These are phyloP conservation scores for Matsumyia berberina DNA, from an alignment of 2,888 invertebrate species.

Conservation along the genomic window DNA sequence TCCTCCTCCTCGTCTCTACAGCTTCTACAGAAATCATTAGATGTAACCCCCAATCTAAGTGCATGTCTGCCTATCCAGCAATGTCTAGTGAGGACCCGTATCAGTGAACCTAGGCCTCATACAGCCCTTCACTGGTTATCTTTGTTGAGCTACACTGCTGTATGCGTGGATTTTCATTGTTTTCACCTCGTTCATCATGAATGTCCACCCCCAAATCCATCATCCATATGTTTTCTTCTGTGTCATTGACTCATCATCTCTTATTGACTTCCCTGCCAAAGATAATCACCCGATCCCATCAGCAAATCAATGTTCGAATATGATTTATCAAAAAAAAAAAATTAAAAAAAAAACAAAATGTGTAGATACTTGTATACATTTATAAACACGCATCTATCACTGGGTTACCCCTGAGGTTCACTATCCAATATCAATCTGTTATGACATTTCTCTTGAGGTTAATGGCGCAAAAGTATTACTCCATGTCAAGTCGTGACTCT, in stretches of 20 bases:
- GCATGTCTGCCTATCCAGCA: too few species aligned
- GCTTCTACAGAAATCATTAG: too few species aligned
- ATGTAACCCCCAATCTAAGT: too few species aligned
- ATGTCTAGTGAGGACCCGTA: too few species aligned
- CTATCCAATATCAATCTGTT: conserved; percentile 27
- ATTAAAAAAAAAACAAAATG: neutral
- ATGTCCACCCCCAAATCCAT: neutral
- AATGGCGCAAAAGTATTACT: conserved; percentile 17
- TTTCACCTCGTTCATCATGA: neutral
- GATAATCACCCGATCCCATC: neutral
- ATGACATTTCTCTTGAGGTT: conserved; percentile 24
- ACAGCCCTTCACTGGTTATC: too few species aligned
- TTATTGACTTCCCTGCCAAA: neutral
- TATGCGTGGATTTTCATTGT: too few species aligned
- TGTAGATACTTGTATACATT: neutral
- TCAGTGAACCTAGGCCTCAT: too few species aligned
- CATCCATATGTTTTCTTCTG: neutral
- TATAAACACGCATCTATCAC: neutral
- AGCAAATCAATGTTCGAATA: neutral
- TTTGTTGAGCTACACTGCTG: too few species aligned
- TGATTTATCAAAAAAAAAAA: neutral
- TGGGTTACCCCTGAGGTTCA: neutral
- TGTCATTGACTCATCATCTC: neutral
- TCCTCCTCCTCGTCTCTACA: too few species aligned
- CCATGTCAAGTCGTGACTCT: conserved; percentile 14